These are phyloP conservation scores for Mormyrops boulengeri DNA, from an alignment of 2,797 vertebrate species.

Conservation along the genomic window DNA sequence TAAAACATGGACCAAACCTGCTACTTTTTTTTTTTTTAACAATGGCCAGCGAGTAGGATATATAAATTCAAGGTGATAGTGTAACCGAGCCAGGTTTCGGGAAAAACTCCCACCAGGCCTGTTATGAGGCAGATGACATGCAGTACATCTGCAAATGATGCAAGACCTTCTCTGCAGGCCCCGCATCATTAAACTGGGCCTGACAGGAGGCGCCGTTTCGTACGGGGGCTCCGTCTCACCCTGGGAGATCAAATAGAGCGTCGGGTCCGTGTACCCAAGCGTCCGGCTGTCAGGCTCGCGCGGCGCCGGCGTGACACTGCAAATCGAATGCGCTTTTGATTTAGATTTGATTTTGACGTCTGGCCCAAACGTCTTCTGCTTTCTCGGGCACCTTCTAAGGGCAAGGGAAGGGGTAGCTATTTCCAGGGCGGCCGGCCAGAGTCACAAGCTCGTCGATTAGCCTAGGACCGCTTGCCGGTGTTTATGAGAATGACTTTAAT, in stretches of 20 bases:
- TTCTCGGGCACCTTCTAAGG: not conserved
- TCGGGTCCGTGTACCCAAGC: not conserved
- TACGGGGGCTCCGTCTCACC: not conserved
- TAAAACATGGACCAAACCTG: not conserved
- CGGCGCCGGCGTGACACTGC: not conserved
- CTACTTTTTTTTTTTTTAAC: not conserved
- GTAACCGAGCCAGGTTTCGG: not conserved
- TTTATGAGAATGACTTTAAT: not conserved
- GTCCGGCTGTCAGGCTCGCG: not conserved
- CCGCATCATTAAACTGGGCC: not conserved
- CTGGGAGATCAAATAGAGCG: not conserved
- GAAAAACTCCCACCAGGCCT: not conserved
- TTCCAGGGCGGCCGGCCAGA: not conserved
- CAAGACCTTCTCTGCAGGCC: not conserved
- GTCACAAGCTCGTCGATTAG: not conserved
- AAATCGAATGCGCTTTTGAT: not conserved
- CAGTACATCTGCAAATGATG: not conserved
- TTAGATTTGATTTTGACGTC: not conserved
- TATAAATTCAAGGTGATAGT: constrained; percentile 6
- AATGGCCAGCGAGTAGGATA: not conserved
- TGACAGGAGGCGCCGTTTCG: not conserved
- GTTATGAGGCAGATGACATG: not conserved
- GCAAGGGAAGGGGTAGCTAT: not conserved
- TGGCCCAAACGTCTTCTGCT: not conserved
- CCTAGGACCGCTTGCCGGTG: not conserved